Evolutionary conservation across 2,888 invertebrate genomes (phyloP), one percentile per base, ranked within the genome.

Genomic region (Rhimphoctona megacephalus): DNA sequence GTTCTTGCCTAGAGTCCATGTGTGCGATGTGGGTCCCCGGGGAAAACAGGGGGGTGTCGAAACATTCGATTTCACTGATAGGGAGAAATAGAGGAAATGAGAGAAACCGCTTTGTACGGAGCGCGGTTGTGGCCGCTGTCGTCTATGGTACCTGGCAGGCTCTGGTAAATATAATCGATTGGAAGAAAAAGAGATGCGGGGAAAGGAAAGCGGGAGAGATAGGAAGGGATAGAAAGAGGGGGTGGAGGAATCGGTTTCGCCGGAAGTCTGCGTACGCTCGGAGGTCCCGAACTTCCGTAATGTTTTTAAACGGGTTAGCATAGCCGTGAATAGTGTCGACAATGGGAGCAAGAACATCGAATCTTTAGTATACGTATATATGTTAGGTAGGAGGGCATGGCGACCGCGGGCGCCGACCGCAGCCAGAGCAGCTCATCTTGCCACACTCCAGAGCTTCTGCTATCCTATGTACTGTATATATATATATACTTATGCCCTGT

Each of bases 281-380:
- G 61, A 77, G 82, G 61, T 49, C 61, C 66, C 76, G 70, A 87
- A 87, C 87, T 87, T 85, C 82, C 82, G 87, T 87, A 82, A 82
- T 85, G 87, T 87, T 87, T 87, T 87, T 87, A 87, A 87, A 87
- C 85, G 85, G 87, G 87, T 87, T 87, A 87, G 85, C 85, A 85
- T 86, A 87, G 78, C 73, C 66, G 76, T 78, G 81, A 77, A 83
- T 82, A 70, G 85, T 69, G 76, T 66, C 79, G 78, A 76, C 66
- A 67, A 33, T 64, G 46, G 79, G 57, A 43, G 78, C 64, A 49
- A 69, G 79, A 54, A 70, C 74, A 33, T 77, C 57, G 70, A 25
- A 67, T 57, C 80, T 77, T 66, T 8, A 25, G 61, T 43, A 79
- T 57, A 57, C 67, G 36, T 76, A 46, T 81, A 74, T 67, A 43